These are phyloP conservation scores for Liasis olivaceus DNA, from an alignment of 2,797 vertebrate genomes.

Conservation along the genomic window DNA sequence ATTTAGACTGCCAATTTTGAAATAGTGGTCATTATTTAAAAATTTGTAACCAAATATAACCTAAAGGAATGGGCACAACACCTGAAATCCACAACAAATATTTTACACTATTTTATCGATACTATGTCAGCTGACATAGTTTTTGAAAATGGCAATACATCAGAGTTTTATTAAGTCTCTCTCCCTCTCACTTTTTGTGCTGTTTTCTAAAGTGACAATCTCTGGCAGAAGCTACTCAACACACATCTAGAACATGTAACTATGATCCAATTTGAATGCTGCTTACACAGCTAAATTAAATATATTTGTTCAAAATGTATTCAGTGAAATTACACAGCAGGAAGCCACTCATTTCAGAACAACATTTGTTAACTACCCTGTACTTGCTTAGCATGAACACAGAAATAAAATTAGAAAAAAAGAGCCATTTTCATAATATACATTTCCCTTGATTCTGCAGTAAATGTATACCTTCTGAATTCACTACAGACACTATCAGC, in stretches of 20 bases:
- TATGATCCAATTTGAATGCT: background rate
- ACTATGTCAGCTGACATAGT: slow-evolving; percentile 4
- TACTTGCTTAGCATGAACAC: background rate
- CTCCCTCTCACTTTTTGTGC: background rate
- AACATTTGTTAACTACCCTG: background rate
- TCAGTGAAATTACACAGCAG: background rate
- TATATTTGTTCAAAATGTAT: background rate
- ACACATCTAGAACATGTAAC: background rate
- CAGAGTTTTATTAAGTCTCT: slow-evolving; percentile 27
- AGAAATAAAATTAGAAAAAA: background rate
- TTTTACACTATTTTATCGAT: background rate
- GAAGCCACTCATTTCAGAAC: background rate
- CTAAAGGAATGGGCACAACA: slow-evolving; percentile 38
- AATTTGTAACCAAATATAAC: slow-evolving; percentile 31
- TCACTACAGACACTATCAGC: no score
- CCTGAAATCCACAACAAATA: slow-evolving; percentile 36
- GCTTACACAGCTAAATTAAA: background rate
- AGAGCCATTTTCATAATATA: background rate
- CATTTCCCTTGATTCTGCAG: background rate
- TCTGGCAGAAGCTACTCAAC: slow-evolving; percentile 4
- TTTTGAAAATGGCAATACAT: background rate
- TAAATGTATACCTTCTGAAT: background rate
- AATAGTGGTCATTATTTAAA: slow-evolving; percentile 48
- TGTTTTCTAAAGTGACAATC: slow-evolving; percentile 19
- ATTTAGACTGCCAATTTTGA: slow-evolving; percentile 57